Evolutionary conservation across 2,888 invertebrate species (phyloP).

Genomic region (Plebejus argus): DNA sequence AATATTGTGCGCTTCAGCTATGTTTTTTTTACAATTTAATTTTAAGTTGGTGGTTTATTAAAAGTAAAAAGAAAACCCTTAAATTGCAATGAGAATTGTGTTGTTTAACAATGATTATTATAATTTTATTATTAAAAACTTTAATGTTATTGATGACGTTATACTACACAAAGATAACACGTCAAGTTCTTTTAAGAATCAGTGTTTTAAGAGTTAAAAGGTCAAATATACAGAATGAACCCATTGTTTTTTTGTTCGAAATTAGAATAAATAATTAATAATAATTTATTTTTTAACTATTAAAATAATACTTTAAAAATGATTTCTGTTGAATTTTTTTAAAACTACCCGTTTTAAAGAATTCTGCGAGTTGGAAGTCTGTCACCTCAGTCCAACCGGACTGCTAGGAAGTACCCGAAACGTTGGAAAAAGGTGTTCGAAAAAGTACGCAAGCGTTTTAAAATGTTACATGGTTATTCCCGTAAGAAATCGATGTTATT

Average conservation of each 20-base stretch:
- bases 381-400: too few relatives aligned
- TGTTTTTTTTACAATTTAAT: not conserved
- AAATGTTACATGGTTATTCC: too few relatives aligned
- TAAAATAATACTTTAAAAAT: not conserved
- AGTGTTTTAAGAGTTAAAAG: conserved; percentile 11
- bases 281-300: not conserved
- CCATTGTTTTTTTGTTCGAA: not conserved
- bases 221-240: conserved; percentile 8
- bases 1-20: not conserved
- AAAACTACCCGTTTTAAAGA: too few relatives aligned
- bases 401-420: too few relatives aligned
- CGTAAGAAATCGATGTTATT: too few relatives aligned
- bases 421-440: too few relatives aligned
- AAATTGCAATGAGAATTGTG: not conserved
- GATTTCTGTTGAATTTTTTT: too few relatives aligned
- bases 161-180: not conserved
- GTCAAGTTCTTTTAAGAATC: conserved; percentile 11
- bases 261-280: not conserved
- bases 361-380: too few relatives aligned
- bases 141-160: not conserved
- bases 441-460: too few relatives aligned
- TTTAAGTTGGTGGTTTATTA: not conserved
- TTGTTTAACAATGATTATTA: not conserved
- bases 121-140: too few relatives aligned
- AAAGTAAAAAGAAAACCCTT: too few relatives aligned